These are phyloP conservation scores for Coluber constrictor DNA, from an alignment of 2,797 vertebrate genomes.

Conservation along the genomic window DNA sequence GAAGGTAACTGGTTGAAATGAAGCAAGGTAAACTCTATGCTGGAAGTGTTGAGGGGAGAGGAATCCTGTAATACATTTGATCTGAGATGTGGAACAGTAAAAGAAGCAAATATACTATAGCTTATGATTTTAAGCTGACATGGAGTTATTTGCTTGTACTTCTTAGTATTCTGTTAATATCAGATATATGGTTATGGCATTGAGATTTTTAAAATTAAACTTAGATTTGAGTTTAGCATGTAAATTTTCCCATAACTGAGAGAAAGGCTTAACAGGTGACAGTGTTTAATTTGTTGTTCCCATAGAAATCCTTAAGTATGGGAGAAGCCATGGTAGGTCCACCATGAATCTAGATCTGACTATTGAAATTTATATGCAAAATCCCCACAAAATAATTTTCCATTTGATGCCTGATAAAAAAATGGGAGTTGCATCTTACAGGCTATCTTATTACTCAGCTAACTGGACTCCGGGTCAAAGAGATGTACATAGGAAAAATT, in stretches of 20 bases:
- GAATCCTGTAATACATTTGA: neutral
- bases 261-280: neutral
- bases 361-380: neutral
- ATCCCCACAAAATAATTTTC: neutral
- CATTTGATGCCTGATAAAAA: neutral
- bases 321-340: neutral
- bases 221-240: neutral
- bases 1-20: neutral
- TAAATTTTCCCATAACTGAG: neutral
- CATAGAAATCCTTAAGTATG: neutral
- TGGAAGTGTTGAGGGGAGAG: no score
- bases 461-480: neutral
- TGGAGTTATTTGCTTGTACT: neutral
- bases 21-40: no score
- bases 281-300: neutral
- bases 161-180: neutral
- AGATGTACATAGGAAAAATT: neutral
- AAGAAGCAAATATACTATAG: neutral
- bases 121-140: neutral
- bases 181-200: neutral
- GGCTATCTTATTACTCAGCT: neutral
- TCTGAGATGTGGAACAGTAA: neutral
- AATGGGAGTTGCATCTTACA: neutral
- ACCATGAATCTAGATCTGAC: neutral
- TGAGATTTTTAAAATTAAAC: neutral